phyloP scores from a whole-genome alignment of 2,113 vertebrate species.

The Chunga burmeisteri region DNA sequence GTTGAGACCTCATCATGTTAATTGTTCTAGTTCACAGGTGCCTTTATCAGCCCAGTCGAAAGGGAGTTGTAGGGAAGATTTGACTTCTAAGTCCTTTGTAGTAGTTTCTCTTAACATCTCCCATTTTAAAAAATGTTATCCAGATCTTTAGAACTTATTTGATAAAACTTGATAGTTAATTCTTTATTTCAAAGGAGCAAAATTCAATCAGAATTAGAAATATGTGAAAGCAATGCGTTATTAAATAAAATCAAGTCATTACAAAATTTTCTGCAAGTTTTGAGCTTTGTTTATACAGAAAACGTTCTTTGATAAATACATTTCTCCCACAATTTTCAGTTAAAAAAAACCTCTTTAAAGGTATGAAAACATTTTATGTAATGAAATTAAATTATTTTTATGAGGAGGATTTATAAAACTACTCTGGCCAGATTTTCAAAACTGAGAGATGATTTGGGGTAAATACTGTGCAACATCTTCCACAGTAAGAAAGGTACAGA shows the following conservation, averaged over 20 bases:
- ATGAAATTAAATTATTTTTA: neutral
- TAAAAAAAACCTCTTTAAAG: neutral
- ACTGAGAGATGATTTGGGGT: neutral
- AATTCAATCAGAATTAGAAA: neutral
- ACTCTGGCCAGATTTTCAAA: neutral
- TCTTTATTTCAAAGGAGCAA: neutral
- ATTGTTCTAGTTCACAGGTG: neutral
- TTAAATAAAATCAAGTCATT: neutral
- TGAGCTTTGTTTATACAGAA: neutral
- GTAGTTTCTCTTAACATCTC: neutral
- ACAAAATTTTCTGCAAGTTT: neutral
- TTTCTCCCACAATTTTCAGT: neutral
- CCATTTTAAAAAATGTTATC: fast-evolving
- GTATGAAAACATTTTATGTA: neutral
- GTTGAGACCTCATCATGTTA: neutral
- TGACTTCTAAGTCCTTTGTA: neutral
- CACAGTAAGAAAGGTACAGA: neutral
- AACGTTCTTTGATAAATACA: neutral
- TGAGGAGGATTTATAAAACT: neutral
- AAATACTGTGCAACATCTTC: neutral
- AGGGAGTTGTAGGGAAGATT: neutral
- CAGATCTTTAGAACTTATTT: neutral
- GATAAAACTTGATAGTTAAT: neutral
- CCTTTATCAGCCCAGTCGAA: neutral
- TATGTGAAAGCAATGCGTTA: neutral